Evolutionary conservation across 2,888 invertebrate species (phyloP).

Genomic region (Plusia festucae): DNA sequence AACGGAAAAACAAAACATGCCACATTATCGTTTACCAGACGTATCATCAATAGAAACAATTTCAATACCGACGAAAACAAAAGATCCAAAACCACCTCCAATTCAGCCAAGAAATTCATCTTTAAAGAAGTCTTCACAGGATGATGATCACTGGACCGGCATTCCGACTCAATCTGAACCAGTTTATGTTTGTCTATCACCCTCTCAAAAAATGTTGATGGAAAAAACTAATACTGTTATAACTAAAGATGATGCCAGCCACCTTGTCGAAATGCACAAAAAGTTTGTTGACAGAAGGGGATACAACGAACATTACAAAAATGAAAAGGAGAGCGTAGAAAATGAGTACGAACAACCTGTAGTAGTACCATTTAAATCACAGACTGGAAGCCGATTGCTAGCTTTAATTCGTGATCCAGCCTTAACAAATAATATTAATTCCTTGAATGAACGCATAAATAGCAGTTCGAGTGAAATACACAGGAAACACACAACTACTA

Average conservation of each 20-base stretch:
- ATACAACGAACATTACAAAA: slow-evolving; percentile 76
- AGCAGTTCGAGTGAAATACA: slow-evolving; percentile 64
- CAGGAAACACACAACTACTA: slow-evolving; percentile 53
- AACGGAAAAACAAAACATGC: slow-evolving; percentile 71
- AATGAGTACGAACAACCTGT: slow-evolving; percentile 58
- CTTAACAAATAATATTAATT: slow-evolving; percentile 74
- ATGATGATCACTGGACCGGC: slow-evolving; percentile 89
- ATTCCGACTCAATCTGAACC: slow-evolving; percentile 90
- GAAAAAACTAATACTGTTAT: slow-evolving; percentile 87
- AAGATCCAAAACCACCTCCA: slow-evolving; percentile 77
- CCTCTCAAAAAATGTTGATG: slow-evolving; percentile 91
- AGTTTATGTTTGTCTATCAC: slow-evolving; percentile 92
- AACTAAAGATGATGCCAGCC: slow-evolving; percentile 88
- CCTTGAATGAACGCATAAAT: slow-evolving; percentile 63
- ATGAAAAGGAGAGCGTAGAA: slow-evolving; percentile 55
- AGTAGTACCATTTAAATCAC: slow-evolving; percentile 82
- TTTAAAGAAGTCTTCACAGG: slow-evolving; percentile 73
- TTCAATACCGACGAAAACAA: slow-evolving; percentile 68
- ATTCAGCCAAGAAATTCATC: slow-evolving; percentile 82
- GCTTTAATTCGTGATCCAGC: slow-evolving; percentile 90
- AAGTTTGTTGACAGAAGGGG: slow-evolving; percentile 92
- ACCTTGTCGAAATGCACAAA: slow-evolving; percentile 91
- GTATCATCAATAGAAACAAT: slow-evolving; percentile 83
- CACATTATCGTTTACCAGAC: slow-evolving; percentile 83
- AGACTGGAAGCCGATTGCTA: slow-evolving; percentile 90